A percentile compares a stretch with the other conserved stretches of the same genome.
Evolutionary conservation across 2,797 vertebrate species (phyloP).

Genomic region (Nyctalus aviator): DNA sequence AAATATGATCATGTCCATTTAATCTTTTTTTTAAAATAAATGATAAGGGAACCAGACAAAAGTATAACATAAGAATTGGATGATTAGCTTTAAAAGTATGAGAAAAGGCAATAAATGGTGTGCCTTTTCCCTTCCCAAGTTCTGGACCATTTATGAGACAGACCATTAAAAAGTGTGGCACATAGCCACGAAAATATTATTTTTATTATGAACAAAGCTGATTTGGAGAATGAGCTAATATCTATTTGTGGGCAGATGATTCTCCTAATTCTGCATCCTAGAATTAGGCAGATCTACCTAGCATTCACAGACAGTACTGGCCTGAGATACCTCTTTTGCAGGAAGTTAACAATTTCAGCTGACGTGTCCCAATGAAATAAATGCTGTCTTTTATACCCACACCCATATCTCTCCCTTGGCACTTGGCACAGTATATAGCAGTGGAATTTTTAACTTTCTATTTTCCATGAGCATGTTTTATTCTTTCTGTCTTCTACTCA

Average conservation of each 20-base stretch:
- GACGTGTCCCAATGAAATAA: background rate
- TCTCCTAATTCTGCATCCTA: background rate
- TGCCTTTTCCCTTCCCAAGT: background rate
- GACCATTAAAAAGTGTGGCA: background rate
- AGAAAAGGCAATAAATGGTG: background rate
- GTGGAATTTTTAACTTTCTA: background rate
- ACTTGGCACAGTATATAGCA: background rate
- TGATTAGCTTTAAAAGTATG: background rate
- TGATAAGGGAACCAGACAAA: background rate
- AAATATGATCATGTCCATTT: background rate
- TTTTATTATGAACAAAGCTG: background rate
- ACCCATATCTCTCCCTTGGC: background rate
- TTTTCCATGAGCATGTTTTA: background rate
- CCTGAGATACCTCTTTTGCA: background rate
- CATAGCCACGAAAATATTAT: background rate
- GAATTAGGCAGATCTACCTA: background rate
- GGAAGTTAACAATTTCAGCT: background rate
- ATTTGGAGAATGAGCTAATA: background rate
- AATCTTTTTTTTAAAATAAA: constrained; percentile 28
- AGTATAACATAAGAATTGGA: background rate
- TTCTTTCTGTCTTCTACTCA: background rate
- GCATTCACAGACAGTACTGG: background rate
- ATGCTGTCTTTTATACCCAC: background rate
- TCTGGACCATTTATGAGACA: background rate
- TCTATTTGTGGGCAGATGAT: background rate